Base-by-base conservation (phyloP, 2,888 invertebrate genomes). In the Parnassius apollo region DNA sequence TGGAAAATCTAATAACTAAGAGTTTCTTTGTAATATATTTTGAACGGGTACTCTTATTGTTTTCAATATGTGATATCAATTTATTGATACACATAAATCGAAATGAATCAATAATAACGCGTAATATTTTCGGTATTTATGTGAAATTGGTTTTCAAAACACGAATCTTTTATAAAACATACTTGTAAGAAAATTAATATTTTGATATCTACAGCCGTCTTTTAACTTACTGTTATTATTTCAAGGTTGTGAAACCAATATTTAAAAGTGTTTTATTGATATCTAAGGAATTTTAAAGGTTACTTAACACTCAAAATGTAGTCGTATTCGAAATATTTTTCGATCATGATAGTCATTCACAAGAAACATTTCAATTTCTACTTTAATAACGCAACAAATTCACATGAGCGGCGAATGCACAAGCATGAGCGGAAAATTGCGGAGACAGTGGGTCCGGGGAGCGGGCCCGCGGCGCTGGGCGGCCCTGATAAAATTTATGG, bases 401-500 rank as follows among this genome's bases (percentile, higher is more conserved):
- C 85, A 77, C 80, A 82, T 81, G 79, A 78, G 81, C 80, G 78
- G 77, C 78, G 82, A 81, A 82, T 84, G 86, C 85, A 87, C 77
- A 77, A 78, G 80, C 81, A 81, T 73, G 72, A 75, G 83, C 87
- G 89, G 85, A 87, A 91, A 90, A 91, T 90, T 89, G 88, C 80
- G 79, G 78, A 78, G 77, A 81, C 78, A 81, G 72, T 76, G 72
- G 56, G 64, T 63, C 66, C 66, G 71, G 62, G 66, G 74, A 75
- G 76, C 13, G 49, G 49, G 78, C 78, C 78, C 78, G 81, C 81
- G 71, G 77, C 76, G 75, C 85, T 89, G 89, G 83, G 85, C 86
- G 84, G 85, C 85, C 86, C 87, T 89, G 91, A 91, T 91, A 91
- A 91, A 92, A 92, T 92, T 92, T 92, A 92, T 92, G 91, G 90